Evolutionary conservation across 2,797 vertebrate species (phyloP).

Genomic region (Acanthopagrus latus): DNA sequence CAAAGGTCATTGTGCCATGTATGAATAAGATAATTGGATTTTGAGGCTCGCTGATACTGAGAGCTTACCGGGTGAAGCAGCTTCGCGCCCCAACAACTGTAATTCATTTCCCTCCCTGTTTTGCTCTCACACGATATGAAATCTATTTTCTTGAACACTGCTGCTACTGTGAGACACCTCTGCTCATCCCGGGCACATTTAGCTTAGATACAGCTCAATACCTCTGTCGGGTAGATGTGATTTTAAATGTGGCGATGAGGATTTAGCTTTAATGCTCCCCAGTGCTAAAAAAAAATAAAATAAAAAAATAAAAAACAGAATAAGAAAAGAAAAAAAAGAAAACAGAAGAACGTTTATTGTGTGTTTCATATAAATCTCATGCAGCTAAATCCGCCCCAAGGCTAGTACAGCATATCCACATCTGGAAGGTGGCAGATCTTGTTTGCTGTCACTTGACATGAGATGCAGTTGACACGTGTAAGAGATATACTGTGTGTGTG

Average conservation of each 20-base stretch:
- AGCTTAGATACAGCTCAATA: slow-evolving; percentile 6
- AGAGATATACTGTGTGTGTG: slow-evolving; percentile 62
- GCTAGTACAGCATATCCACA: slow-evolving; percentile 61
- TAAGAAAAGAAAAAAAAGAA: not conserved
- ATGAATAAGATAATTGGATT: slow-evolving; percentile 80
- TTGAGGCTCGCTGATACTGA: slow-evolving; percentile 62
- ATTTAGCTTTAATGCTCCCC: slow-evolving; percentile 2
- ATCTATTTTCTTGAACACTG: slow-evolving; percentile 44
- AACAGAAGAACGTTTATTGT: slow-evolving; percentile 28
- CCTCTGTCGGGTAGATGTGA: not conserved
- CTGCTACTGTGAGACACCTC: slow-evolving; percentile 24
- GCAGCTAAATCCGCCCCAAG: slow-evolving; percentile 50
- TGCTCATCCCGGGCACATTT: slow-evolving; percentile 20
- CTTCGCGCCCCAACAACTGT: slow-evolving; percentile 40
- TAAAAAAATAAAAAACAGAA: not conserved
- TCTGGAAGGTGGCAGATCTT: slow-evolving; percentile 75
- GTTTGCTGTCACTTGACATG: slow-evolving; percentile 69
- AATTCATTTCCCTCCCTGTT: slow-evolving; percentile 45
- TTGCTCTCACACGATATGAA: slow-evolving; percentile 43
- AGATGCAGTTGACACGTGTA: slow-evolving; percentile 65
- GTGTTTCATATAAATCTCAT: slow-evolving; percentile 43
- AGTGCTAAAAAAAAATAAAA: slow-evolving; percentile 1
- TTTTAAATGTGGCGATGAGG: slow-evolving; percentile 19
- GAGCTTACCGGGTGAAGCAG: slow-evolving; percentile 52
- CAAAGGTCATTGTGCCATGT: slow-evolving; percentile 69